Conservation (phyloP, 2,113 vertebrate species). For the Tonatia bakeri region DNA sequence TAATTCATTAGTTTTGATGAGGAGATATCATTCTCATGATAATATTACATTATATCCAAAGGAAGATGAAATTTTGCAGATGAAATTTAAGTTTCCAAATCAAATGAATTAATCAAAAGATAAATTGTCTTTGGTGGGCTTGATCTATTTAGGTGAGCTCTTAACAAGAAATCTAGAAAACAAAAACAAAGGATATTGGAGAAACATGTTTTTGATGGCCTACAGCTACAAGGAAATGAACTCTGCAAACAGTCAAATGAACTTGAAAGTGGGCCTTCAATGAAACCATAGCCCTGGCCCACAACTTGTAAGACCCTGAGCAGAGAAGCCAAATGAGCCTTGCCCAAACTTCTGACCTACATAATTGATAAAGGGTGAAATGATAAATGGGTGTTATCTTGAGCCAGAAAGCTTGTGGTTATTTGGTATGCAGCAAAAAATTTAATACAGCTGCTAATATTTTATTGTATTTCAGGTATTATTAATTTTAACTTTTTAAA, state of each 20-base stretch:
- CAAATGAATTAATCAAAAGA: not conserved
- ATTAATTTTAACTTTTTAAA: not conserved
- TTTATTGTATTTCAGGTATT: not conserved
- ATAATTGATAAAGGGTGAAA: not conserved
- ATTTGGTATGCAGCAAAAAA: not conserved
- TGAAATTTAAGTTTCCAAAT: constrained; percentile 5
- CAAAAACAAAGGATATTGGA: not conserved
- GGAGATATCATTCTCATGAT: not conserved
- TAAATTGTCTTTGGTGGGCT: not conserved
- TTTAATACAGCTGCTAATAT: not conserved
- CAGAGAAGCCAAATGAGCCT: not conserved
- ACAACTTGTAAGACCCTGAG: not conserved
- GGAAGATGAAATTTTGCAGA: not conserved
- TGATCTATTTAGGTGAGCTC: not conserved
- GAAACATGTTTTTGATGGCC: not conserved
- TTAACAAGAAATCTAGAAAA: not conserved
- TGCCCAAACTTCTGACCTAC: not conserved
- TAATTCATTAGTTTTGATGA: not conserved
- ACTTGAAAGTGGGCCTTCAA: not conserved
- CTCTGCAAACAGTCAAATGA: not conserved
- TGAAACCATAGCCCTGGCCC: not conserved
- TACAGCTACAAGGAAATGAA: not conserved
- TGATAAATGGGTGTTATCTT: not conserved
- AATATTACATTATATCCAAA: not conserved
- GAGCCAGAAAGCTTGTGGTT: not conserved